phyloP scores from a whole-genome alignment of 2,113 vertebrate species.

The Petrocephalus microphthalmus region DNA sequence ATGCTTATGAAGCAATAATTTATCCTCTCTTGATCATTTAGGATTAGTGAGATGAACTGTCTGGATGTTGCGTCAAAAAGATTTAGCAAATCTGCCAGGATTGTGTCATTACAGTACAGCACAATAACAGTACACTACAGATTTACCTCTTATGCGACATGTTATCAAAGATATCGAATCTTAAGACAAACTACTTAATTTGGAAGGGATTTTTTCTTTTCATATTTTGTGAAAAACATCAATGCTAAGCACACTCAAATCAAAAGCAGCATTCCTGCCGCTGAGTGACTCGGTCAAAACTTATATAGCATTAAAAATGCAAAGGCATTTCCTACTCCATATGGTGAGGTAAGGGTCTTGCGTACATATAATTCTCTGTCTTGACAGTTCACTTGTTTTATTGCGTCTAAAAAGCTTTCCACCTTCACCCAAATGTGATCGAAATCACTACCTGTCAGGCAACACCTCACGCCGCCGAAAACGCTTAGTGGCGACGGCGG shows the following conservation, averaged over 20 bases:
- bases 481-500: background rate
- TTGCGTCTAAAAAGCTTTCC: background rate
- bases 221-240: background rate
- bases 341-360: background rate
- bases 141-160: background rate
- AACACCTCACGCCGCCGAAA: background rate
- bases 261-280: background rate
- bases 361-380: background rate
- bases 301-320: background rate
- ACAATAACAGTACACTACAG: background rate
- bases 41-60: background rate
- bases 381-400: background rate
- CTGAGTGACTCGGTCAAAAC: background rate
- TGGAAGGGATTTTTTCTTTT: background rate
- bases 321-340: background rate
- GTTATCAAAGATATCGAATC: background rate
- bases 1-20: background rate
- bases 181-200: background rate
- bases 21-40: background rate
- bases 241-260: background rate
- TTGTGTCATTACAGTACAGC: background rate
- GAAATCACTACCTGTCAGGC: background rate
- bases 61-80: background rate
- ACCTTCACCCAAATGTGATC: background rate
- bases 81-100: background rate